Evolutionary conservation across 1,140 invertebrate species (phyloP).

Genomic region (Heliothis virescens): DNA sequence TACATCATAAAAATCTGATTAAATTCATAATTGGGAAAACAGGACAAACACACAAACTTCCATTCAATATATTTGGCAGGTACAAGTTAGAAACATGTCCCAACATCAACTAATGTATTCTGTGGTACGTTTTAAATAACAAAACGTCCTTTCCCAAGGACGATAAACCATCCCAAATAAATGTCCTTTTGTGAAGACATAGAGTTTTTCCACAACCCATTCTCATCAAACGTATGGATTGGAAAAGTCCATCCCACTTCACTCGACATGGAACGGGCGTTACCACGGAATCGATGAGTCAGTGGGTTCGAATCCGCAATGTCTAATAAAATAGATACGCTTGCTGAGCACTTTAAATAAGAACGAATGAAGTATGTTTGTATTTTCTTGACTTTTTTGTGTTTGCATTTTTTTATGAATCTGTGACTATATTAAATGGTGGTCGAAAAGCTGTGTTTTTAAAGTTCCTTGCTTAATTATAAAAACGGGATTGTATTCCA

Average conservation of each 20-base stretch:
- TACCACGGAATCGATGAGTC: slow-evolving; percentile 52
- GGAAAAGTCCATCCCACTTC: slow-evolving; percentile 39
- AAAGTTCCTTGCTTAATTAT: too few relatives aligned
- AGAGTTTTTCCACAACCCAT: slow-evolving; percentile 21
- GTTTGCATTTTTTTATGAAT: neutral
- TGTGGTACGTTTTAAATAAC: too few relatives aligned
- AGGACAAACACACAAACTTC: too few relatives aligned
- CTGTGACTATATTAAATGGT: neutral
- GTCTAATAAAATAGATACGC: slow-evolving; percentile 53
- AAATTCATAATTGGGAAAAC: too few relatives aligned
- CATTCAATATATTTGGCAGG: too few relatives aligned
- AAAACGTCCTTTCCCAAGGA: neutral
- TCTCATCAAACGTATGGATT: slow-evolving; percentile 44
- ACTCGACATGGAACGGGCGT: slow-evolving; percentile 56
- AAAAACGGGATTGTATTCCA: too few relatives aligned
- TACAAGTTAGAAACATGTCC: too few relatives aligned
- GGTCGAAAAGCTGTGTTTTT: too few relatives aligned
- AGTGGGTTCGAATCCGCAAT: slow-evolving; percentile 40
- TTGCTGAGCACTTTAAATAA: slow-evolving; percentile 39
- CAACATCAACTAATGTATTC: too few relatives aligned
- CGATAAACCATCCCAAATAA: neutral
- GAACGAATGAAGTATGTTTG: neutral
- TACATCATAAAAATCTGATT: too few relatives aligned
- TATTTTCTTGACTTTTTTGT: neutral
- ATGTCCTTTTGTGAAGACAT: neutral